These are phyloP conservation scores for Trachelus iudaicus DNA, from an alignment of 2,888 invertebrate genomes.

Conservation along the genomic window DNA sequence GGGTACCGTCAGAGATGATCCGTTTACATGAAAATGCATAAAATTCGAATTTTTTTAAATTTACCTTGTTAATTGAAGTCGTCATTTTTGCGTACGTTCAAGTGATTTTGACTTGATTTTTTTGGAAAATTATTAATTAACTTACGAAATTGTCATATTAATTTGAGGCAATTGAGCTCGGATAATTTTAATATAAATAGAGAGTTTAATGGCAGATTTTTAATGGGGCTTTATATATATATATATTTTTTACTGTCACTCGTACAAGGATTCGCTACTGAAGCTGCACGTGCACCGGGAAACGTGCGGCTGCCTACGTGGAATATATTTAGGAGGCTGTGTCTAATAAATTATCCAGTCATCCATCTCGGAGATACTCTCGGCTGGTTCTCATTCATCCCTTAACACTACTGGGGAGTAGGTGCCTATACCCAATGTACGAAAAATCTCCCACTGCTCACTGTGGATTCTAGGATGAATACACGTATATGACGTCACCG, in stretches of 20 bases:
- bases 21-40: background rate
- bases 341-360: conserved; percentile 20
- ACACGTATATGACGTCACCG: conserved; percentile 19
- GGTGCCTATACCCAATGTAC: background rate
- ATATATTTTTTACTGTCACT: background rate
- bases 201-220: background rate
- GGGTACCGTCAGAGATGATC: background rate
- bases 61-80: background rate
- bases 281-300: background rate
- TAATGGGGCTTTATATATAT: background rate
- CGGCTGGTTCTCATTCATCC: conserved; percentile 13
- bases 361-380: background rate
- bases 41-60: background rate
- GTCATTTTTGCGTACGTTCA: background rate
- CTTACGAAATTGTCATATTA: background rate
- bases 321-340: conserved; percentile 13
- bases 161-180: no score
- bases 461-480: conserved; percentile 35
- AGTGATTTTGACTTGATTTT: conserved; percentile 25
- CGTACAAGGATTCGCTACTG: background rate
- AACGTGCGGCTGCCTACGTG: conserved; percentile 11
- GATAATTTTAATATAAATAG: background rate
- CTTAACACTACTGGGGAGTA: conserved; percentile 13
- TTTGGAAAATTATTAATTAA: conserved; percentile 38
- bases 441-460: background rate